Evolutionary conservation across 2,888 invertebrate species (phyloP), one percentile per base, ranked within the genome.

Genomic region (Plusia festucae): DNA sequence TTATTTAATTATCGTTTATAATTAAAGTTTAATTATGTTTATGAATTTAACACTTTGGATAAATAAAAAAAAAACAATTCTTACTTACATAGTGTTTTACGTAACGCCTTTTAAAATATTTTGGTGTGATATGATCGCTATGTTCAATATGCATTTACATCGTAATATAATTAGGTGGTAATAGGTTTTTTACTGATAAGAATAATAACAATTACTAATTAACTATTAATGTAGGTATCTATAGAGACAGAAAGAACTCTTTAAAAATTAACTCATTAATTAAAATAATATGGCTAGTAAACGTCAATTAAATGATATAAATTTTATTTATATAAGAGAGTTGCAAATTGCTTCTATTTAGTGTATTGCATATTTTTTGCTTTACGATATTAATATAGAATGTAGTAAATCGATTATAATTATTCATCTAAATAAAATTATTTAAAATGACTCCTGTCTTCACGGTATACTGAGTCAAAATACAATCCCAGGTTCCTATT

Each of bases 1-100:
- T 69, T 65, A 70, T 55, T 67, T 63, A 69, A 75, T 59, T 65
- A 67, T 68, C 61, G 63, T 65, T 49, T 57, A 70, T 60, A 65
- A 60, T 71, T 40, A 40, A 40, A 40, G 57, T 66, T 44, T 27
- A 22, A 53, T 18, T 18, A 61, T 15, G 16, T 40, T 40, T 40
- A 40, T 40, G 15, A n/a, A 18, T 6, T 64, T 52, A 59, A 57
- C 56, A 70, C 53, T 52, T 64, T 15, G 8, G 56, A 54, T 32
- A 52, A 32, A 64, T 57, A 64, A 59, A 56, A 44, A 46, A 20
- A 49, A 44, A 40, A 7, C 30, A 46, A 56, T 27, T 56, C 24
- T 11, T n/a, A 59, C 24, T 11, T n/a, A 13, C 40, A 13, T 46
- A 40, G 8, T n/a, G 40, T 27, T 66, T 73, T 73, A 16, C 49